These are phyloP conservation scores for Peribatodes rhomboidaria DNA, from an alignment of 2,888 invertebrate species.

Conservation along the genomic window DNA sequence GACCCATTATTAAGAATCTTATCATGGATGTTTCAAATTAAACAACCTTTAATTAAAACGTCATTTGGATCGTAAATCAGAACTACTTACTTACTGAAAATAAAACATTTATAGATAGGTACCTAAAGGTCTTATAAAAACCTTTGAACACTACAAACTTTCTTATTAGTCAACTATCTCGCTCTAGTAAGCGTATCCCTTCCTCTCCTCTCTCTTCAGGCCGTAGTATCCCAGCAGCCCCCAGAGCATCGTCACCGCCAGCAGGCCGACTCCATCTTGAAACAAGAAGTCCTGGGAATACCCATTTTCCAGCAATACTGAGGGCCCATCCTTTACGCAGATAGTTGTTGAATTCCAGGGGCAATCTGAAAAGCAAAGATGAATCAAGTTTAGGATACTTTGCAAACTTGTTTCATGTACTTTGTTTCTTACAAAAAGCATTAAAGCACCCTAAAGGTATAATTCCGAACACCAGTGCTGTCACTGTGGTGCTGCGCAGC, in stretches of 20 bases:
- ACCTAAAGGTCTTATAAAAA: neutral
- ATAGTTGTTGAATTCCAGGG: conserved; percentile 63
- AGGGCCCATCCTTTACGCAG: conserved; percentile 68
- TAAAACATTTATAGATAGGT: neutral
- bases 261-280: conserved; percentile 68
- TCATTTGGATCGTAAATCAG: too few relatives aligned
- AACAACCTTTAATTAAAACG: too few relatives aligned
- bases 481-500: too few relatives aligned
- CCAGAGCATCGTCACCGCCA: conserved; percentile 68
- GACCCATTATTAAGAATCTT: too few relatives aligned
- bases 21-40: too few relatives aligned
- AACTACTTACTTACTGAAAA: neutral
- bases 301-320: conserved; percentile 71
- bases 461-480: too few relatives aligned
- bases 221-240: conserved; percentile 70
- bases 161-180: neutral
- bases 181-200: conserved; percentile 75
- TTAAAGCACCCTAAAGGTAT: too few relatives aligned
- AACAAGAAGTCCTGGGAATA: conserved; percentile 68
- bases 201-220: conserved; percentile 73
- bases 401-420: too few relatives aligned
- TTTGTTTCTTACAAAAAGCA: too few relatives aligned
- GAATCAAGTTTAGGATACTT: neutral
- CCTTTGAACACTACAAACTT: neutral
- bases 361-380: conserved; percentile 64